Conservation (phyloP, 2,113 vertebrate genomes). For the Nothobranchius furzeri region DNA sequence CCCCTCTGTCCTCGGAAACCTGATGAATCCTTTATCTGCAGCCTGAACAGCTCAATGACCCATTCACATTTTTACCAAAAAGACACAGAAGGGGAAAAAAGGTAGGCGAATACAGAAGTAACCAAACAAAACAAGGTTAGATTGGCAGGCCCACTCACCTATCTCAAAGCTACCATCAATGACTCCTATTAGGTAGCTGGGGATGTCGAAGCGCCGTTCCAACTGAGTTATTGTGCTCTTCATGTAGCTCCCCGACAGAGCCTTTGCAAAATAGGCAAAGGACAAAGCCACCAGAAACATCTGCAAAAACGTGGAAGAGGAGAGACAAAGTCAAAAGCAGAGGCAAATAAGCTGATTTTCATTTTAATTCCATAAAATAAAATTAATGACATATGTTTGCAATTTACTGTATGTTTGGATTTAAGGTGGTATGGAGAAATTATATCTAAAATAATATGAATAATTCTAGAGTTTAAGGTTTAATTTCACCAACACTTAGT, state of each 20-base stretch:
- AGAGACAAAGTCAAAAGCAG: conserved; percentile 1
- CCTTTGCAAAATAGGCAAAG: conserved; percentile 93
- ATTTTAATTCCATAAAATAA: no score
- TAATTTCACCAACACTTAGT: no score
- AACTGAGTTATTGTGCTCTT: conserved; percentile 96
- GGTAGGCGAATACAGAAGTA: conserved; percentile 28
- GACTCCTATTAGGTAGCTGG: conserved; percentile 90
- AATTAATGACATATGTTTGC: no score
- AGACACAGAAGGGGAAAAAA: conserved; percentile 11
- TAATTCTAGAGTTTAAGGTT: no score
- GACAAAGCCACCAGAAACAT: conserved; percentile 89
- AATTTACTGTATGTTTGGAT: no score
- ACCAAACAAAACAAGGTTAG: conserved; percentile 42
- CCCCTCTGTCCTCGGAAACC: conserved; percentile 26
- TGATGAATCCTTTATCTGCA: conserved; percentile 60
- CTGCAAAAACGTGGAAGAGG: conserved; percentile 69
- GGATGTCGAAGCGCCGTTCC: conserved; percentile 93
- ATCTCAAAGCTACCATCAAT: conserved; percentile 97
- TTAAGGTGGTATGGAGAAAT: no score
- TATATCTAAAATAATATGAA: no score
- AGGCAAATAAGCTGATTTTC: background rate
- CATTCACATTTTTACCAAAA: conserved; percentile 58
- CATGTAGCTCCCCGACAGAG: conserved; percentile 91
- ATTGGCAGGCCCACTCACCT: conserved; percentile 79
- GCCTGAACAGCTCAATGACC: conserved; percentile 51